Base-by-base conservation (phyloP, 1,140 invertebrate species). In the Drosophila gunungcola region DNA sequence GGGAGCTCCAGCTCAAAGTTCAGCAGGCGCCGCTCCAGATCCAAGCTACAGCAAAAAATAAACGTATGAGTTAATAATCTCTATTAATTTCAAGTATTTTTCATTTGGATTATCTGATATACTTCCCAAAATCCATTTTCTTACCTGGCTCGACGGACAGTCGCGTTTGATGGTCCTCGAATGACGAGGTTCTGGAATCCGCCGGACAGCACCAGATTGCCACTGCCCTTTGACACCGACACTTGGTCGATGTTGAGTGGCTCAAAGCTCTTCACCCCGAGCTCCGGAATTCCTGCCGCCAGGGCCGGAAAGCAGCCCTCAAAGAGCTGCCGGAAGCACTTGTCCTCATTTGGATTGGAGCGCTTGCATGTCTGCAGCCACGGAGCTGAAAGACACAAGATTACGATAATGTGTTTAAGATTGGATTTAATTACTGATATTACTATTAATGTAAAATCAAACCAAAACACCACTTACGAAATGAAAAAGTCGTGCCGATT, bases 1-100 rank as follows among this genome's bases (percentile, higher is more conserved):
- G 94, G 94, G 11, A 95, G 86, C 60, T 93, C 90, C 9, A 94
- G 84, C 36, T 93, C 93, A 45, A 94, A 94, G 67, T 93, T 93
- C 29, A 94, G 76, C 16, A 89, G 80, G 27, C 93, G 91, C 27
- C 93, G 92, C 2, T 91, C 79, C 6, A 94, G 58, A 80, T 94
- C 92, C 46, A 94, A 77, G 46, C 94, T 94, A 39, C 7, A 1
- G 0, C 0, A 12, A 1, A 32, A 38, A 38, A 9, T n/a, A 4
- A 21, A 25, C 5, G 11, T 25, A 13, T 39, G 1, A 21, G 12
- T 4, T 41, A 13, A n/a, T n/a, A 2, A 38, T 38, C 3, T 38
- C 10, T 41, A 6, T 2, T 4, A 16, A 2, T 4, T 29, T 29
- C 11, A 2, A 10, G 39, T 21, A 3, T 45, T 5, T 34, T 80